Evolutionary conservation across 2,113 vertebrate genomes (phyloP), one percentile per base, ranked within the genome.

Genomic region (Tamias sibiricus): DNA sequence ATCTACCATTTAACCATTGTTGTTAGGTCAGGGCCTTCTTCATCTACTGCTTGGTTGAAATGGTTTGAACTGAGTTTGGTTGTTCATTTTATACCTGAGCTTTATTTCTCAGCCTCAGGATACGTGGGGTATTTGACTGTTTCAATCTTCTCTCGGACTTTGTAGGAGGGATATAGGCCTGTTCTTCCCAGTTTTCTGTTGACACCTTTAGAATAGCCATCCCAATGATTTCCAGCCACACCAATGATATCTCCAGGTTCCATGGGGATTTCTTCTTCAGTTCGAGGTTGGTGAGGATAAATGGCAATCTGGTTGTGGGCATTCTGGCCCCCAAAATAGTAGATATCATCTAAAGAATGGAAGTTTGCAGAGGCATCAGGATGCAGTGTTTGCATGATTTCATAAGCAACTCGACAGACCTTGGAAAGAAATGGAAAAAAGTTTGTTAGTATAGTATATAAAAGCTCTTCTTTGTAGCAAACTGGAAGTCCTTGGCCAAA

Each of bases 301-400:
- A 99, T 98, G 90, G 99, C 99, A 96, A 99, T 99, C 98, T 99
- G 99, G 98, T 99, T 99, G 99, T 99, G 99, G 90, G 99, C 99
- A 91, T 99, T 99, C 91, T 99, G 99, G 88, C 99, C 99, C 54
- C 99, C 99, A 96, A 99, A 99, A 98, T 99, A 99, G 99, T 99
- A 99, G 98, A 99, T 99, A 97, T 99, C 99, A 94, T 99, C 99
- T 98, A 99, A 98, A 95, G 99, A 99, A 97, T 99, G 99, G 98
- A 99, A 99, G 98, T 99, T 99, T 0, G 99, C 99, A 37, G 99
- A 99, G 94, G 99, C 99, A 95, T 99, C 99, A 1, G 99, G 99
- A 97, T 99, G 99, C 86, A 99, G 98, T 0, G 99, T 99, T 98
- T 99, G 99, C 99, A 99, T 99, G 93, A 99, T 99, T 98, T 99